These are phyloP conservation scores for Microctonus aethiopoides DNA, from an alignment of 2,888 invertebrate genomes.

Conservation along the genomic window DNA sequence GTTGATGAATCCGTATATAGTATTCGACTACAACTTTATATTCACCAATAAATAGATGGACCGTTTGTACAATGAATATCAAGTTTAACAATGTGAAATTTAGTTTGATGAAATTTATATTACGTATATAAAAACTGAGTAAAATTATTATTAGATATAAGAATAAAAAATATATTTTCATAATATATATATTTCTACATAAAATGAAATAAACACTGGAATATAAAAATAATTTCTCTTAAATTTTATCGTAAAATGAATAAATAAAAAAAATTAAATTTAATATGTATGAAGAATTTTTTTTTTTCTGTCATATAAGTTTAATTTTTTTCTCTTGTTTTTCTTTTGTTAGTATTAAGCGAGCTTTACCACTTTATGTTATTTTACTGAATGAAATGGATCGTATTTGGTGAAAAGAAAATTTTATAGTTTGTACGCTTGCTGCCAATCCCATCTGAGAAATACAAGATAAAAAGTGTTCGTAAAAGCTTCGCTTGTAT, in stretches of 20 bases:
- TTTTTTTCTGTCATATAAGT: neutral
- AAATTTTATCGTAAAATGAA: neutral
- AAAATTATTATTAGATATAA: no score
- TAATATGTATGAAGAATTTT: neutral
- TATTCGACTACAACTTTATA: conserved; percentile 16
- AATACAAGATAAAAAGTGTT: conserved; percentile 3
- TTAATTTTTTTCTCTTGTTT: neutral
- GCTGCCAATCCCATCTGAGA: conserved; percentile 6
- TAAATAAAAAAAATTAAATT: neutral
- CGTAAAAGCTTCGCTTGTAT: neutral
- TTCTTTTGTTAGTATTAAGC: neutral
- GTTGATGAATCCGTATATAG: conserved; percentile 32
- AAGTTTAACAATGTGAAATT: conserved; percentile 17
- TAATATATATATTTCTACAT: no score
- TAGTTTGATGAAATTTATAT: conserved; percentile 13
- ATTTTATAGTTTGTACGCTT: neutral
- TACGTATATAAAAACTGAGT: neutral
- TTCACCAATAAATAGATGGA: conserved; percentile 29
- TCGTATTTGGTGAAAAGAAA: conserved; percentile 12
- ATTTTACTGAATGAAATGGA: conserved; percentile 15
- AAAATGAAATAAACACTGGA: no score
- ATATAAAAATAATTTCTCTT: no score
- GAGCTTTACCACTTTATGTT: neutral
- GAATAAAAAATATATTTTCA: no score
- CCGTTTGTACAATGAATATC: conserved; percentile 19